phyloP scores from a whole-genome alignment of 1,140 invertebrate species.

The Drosophila auraria region DNA sequence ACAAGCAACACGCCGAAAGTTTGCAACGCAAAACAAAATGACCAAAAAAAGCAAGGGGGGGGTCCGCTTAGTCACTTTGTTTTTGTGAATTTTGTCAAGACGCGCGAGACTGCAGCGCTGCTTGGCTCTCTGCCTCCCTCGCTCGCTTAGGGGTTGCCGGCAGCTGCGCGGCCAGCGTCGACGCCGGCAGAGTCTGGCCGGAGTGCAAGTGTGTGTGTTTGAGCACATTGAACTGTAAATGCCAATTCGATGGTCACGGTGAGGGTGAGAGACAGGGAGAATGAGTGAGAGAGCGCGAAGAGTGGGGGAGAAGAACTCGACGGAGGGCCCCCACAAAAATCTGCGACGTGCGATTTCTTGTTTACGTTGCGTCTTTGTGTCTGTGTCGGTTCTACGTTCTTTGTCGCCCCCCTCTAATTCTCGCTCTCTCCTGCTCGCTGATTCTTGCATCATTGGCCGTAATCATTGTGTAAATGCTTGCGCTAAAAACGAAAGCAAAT shows the following conservation, averaged over 20 bases:
- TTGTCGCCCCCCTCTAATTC: conserved; percentile 58
- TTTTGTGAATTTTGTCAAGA: conserved; percentile 79
- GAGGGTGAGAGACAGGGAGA: conserved; percentile 45
- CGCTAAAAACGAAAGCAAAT: conserved; percentile 75
- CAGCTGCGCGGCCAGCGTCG: conserved; percentile 60
- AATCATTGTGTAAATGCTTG: conserved; percentile 75
- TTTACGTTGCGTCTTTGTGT: conserved; percentile 59
- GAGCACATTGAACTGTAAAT: conserved; percentile 83
- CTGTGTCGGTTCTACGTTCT: conserved; percentile 33
- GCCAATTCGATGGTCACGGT: conserved; percentile 81
- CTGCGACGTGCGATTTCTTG: conserved; percentile 70
- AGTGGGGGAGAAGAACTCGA: conserved; percentile 24
- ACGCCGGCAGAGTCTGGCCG: conserved; percentile 66
- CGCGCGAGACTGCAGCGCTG: conserved; percentile 48
- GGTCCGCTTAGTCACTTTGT: conserved; percentile 75
- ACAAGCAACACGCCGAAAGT: conserved; percentile 30
- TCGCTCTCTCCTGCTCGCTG: conserved; percentile 31
- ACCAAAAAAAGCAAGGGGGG: conserved; percentile 3
- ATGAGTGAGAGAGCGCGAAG: conserved; percentile 12
- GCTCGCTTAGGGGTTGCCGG: conserved; percentile 76
- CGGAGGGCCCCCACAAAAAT: conserved; percentile 16
- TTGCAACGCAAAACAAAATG: conserved; percentile 64
- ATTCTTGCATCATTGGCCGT: conserved; percentile 80
- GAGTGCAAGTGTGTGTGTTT: conserved; percentile 20
- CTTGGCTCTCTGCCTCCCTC: conserved; percentile 21